Evolutionary conservation across 2,797 vertebrate genomes (phyloP).

Genomic region (Lacerta viridis): DNA sequence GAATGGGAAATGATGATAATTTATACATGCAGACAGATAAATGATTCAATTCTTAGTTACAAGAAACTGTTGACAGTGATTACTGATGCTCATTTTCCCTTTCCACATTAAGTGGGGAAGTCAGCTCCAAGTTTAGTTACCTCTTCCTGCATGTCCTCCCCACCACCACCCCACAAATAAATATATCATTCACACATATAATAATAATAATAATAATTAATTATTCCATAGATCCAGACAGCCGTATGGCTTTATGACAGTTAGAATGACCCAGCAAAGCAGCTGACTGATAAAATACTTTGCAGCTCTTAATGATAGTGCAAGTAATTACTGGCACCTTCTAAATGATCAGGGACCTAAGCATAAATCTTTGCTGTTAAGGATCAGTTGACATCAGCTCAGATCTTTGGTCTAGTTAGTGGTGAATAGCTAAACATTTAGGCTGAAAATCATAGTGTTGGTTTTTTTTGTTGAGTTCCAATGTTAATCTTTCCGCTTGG

Average conservation of each 20-base stretch:
- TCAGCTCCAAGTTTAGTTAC: constrained; percentile 79
- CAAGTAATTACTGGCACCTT: constrained; percentile 69
- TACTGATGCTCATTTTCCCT: constrained; percentile 86
- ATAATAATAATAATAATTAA: constrained; percentile 87
- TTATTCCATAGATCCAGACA: constrained; percentile 77
- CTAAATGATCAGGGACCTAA: constrained; percentile 56
- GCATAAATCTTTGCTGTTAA: constrained; percentile 49
- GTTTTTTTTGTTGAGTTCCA: constrained; percentile 60
- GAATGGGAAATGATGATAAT: constrained; percentile 81
- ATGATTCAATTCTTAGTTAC: constrained; percentile 90
- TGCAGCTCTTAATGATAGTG: constrained; percentile 49
- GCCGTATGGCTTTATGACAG: constrained; percentile 79
- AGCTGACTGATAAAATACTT: constrained; percentile 25
- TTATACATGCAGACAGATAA: constrained; percentile 87
- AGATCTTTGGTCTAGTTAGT: constrained; percentile 41
- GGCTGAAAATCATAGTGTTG: constrained; percentile 58
- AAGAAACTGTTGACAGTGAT: constrained; percentile 87
- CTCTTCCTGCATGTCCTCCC: constrained; percentile 74
- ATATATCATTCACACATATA: constrained; percentile 82
- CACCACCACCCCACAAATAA: constrained; percentile 53
- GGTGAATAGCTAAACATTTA: constrained; percentile 29
- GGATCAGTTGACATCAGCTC: constrained; percentile 25
- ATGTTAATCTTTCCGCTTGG: constrained; percentile 60
- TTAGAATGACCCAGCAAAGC: constrained; percentile 54
- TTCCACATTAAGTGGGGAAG: constrained; percentile 74